These are phyloP conservation scores for Cromileptes altivelis DNA, from an alignment of 2,113 vertebrate genomes.

Conservation along the genomic window DNA sequence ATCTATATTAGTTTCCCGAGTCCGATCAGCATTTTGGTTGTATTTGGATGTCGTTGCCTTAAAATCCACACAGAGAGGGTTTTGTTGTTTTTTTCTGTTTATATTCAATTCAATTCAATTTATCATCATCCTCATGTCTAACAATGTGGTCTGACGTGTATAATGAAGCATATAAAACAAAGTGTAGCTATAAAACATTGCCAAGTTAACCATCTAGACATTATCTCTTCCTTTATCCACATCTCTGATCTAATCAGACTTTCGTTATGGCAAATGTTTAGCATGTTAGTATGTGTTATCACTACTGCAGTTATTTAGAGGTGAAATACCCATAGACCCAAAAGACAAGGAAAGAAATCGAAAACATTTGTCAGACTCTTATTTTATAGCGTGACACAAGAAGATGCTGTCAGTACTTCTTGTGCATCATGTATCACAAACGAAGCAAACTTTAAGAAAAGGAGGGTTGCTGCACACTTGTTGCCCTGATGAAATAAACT, in stretches of 20 bases:
- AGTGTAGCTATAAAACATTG: neutral
- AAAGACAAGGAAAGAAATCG: neutral
- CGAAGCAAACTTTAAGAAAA: neutral
- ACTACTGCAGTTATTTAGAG: neutral
- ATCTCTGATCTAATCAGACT: conserved; percentile 12
- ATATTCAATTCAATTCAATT: too few relatives aligned
- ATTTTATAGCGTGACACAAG: too few relatives aligned
- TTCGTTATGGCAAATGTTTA: conserved; percentile 19
- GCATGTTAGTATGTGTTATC: conserved; percentile 11
- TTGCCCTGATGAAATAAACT: neutral
- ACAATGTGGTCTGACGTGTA: neutral
- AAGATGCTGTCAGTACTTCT: too few relatives aligned
- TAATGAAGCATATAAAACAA: conserved; percentile 1
- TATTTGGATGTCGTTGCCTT: neutral
- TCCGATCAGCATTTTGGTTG: neutral
- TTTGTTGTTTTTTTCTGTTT: neutral
- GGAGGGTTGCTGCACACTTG: neutral
- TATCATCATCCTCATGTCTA: conserved; percentile 15
- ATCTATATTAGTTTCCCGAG: neutral
- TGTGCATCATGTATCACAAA: neutral
- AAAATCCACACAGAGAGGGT: neutral
- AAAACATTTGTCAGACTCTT: too few relatives aligned
- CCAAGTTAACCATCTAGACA: neutral
- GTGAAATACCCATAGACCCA: neutral
- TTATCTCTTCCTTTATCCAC: neutral